Evolutionary conservation across 2,888 invertebrate species (phyloP), one percentile per base, ranked within the genome.

Genomic region (Dasysyrphus albostriatus): DNA sequence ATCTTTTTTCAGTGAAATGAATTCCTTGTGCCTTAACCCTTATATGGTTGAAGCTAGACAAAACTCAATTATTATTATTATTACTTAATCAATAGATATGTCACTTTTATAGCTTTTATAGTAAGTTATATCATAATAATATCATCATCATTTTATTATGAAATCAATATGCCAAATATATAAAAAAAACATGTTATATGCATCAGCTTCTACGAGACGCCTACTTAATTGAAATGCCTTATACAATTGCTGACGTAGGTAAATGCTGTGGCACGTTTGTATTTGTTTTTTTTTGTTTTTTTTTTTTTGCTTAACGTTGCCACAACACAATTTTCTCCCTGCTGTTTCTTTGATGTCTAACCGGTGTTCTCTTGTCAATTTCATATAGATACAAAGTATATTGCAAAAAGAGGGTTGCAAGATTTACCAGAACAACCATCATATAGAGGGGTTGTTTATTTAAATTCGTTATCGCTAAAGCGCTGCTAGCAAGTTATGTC

Each of bases 221-320:
- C 74, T 74, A 83, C 79, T 83, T 14, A 12, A 51, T 51, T 80
- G 74, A 79, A 75, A 75, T 83, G 63, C 51, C 61, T 79, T 56
- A 61, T 49, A 69, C 34, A 69, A 63, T 39, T 39, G 54, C 56
- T 83, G 83, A 83, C 83, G 79, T 79, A 83, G 79, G 79, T 79
- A 75, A 69, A 74, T 79, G 39, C 74, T 58, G 9, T 34, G 19
- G 14, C n/a, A 37, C 51, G 67, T 59, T 69, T 78, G 29, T 24
- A 24, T 24, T 47, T 63, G 19, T 19, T 39, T 32, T 34, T 58
- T 70, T 67, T 42, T 12, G 14, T 10, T 0, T 0, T 42, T 59
- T 56, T 24, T 24, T 24, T 24, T 1, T 24, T 24, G 24, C 24
- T 24, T 24, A 2, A 24, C 24, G 24, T 24, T 24, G 54, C 44